phyloP scores from a whole-genome alignment of 2,113 vertebrate genomes.

The Callochromis pleurospilus region DNA sequence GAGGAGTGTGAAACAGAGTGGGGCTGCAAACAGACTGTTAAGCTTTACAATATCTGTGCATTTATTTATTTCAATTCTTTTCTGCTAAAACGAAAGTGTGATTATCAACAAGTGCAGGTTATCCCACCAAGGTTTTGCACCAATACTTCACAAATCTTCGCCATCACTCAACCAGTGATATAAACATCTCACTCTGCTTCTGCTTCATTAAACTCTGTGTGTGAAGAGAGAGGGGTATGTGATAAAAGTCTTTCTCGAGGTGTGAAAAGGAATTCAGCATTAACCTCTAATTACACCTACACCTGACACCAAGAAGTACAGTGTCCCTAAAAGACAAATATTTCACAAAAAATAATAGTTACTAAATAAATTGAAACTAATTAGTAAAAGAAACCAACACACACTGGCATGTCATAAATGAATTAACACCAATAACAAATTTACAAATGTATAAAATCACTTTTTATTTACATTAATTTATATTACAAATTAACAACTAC shows the following conservation, averaged over 20 bases:
- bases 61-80: background rate
- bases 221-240: background rate
- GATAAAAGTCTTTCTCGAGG: background rate
- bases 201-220: constrained; percentile 10
- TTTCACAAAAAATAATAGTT: background rate
- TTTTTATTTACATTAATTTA: background rate
- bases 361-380: background rate
- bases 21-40: constrained; percentile 54
- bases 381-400: background rate
- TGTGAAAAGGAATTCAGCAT: background rate
- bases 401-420: background rate
- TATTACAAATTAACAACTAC: background rate
- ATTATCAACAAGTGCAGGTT: constrained; percentile 38
- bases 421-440: background rate
- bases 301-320: background rate
- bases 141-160: background rate
- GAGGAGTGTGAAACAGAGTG: background rate
- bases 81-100: background rate
- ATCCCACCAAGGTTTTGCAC: constrained; percentile 11
- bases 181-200: background rate
- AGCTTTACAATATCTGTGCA: constrained; percentile 1
- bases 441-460: background rate
- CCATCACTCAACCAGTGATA: background rate
- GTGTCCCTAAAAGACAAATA: background rate
- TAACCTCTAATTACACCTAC: background rate